Conservation (phyloP, 2,113 vertebrate genomes). For the Aplodontia rufa region DNA sequence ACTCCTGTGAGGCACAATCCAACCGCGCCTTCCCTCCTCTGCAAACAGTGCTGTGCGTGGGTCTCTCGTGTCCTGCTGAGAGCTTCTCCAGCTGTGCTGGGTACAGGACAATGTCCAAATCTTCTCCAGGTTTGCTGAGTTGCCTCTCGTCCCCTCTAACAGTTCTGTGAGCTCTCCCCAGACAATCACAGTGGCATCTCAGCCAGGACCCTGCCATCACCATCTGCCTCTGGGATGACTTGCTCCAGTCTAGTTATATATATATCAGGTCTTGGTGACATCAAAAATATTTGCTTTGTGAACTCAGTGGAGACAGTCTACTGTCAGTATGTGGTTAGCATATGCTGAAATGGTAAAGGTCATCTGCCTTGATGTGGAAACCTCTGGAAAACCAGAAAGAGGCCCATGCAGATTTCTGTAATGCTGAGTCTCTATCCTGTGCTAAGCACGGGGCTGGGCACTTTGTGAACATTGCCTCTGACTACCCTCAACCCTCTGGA, state of each 20-base stretch:
- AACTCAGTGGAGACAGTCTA: not conserved
- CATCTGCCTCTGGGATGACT: not conserved
- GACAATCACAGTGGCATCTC: not conserved
- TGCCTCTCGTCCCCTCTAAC: not conserved
- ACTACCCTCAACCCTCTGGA: not conserved
- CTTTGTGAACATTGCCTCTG: not conserved
- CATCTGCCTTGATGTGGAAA: constrained; percentile 14
- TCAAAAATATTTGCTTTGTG: not conserved
- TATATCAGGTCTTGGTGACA: not conserved
- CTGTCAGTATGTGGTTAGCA: not conserved
- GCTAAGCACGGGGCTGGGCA: not conserved
- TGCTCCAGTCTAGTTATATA: not conserved
- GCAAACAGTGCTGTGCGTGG: not conserved
- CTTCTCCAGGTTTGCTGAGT: not conserved
- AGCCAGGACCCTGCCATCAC: not conserved
- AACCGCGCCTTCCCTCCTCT: not conserved
- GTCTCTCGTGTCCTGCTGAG: not conserved
- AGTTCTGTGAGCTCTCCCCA: not conserved
- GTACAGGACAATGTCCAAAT: accelerated
- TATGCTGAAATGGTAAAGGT: not conserved
- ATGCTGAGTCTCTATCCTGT: not conserved
- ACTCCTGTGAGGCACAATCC: not conserved
- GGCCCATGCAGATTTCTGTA: not conserved
- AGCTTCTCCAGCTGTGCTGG: not conserved
- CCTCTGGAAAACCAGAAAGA: not conserved